Evolutionary conservation across 2,797 vertebrate genomes (phyloP), one percentile per base, ranked within the genome.

Genomic region (Carduelis carduelis): DNA sequence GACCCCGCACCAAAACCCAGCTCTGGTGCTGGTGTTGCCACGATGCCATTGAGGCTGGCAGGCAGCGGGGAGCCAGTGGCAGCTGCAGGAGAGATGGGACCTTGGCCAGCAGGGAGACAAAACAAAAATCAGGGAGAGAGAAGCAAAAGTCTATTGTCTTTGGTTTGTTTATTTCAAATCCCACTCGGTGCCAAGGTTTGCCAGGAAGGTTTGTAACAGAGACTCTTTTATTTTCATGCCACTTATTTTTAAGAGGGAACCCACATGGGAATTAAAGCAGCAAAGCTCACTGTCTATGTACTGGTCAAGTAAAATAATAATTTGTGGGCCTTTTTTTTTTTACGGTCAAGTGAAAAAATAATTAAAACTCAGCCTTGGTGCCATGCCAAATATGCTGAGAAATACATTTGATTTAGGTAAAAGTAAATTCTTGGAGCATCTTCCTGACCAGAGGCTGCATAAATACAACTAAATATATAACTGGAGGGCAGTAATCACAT

Each of bases 61-160:
- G 76, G 82, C 5, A 24, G 78, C 4, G 6, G 75, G 46, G 83
- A 77, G 66, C 41, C 2, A 11, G 55, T n/a, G 41, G 76, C 57
- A 60, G 83, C 14, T 7, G 7, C 0, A 0, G 56, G 72, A 69
- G 60, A 47, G 14, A 71, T 59, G 64, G 87, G 71, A 83, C 41
- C 94, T 97, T 93, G 66, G 81, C 82, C 69, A 92, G 69, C 37
- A 88, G 13, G 60, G 86, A 92, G 47, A 88, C 43, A 90, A 86
- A 93, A 80, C 46, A 61, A 74, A 85, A 70, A 90, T 63, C 37
- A 77, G 47, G 22, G 65, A 90, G 56, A 44, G 18, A 94, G 66
- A 20, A 83, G 52, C 27, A 90, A 27, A 81, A 77, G 35, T 63
- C 24, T 13, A 2, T 83, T 83, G 75, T 37, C 43, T 59, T 70